Evolutionary conservation across 2,888 invertebrate genomes (phyloP).

Genomic region (Ophonus ardosiacus): DNA sequence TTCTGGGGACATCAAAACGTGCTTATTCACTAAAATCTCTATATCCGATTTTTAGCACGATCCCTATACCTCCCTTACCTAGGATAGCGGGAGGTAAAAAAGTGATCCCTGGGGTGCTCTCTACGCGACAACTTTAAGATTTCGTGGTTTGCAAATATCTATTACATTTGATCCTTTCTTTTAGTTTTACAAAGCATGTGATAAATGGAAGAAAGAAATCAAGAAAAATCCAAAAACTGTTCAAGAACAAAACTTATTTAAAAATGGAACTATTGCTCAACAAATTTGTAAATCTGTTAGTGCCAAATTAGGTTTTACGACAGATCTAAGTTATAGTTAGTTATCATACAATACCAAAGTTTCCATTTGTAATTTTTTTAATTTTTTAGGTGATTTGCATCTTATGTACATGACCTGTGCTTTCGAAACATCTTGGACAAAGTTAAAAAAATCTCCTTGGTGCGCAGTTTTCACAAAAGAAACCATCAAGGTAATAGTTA

Average conservation of each 20-base stretch:
- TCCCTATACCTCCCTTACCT: no score
- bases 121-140: no score
- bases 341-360: slow-evolving; percentile 63
- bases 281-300: slow-evolving; percentile 80
- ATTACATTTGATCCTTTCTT: slow-evolving; percentile 33
- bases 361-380: not conserved
- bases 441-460: slow-evolving; percentile 85
- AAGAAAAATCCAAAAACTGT: slow-evolving; percentile 71
- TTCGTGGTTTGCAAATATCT: no score
- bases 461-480: slow-evolving; percentile 84
- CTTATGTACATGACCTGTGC: slow-evolving; percentile 86
- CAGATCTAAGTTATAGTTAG: slow-evolving; percentile 78
- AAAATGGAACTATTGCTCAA: slow-evolving; percentile 74
- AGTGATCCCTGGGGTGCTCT: no score
- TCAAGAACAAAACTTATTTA: slow-evolving; percentile 70
- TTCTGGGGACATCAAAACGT: no score
- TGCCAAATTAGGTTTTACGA: slow-evolving; percentile 79
- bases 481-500: slow-evolving; percentile 77
- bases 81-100: no score
- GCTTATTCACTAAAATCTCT: no score
- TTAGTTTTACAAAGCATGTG: slow-evolving; percentile 74
- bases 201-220: slow-evolving; percentile 72
- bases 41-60: no score
- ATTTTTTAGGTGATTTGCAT: slow-evolving; percentile 78
- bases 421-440: slow-evolving; percentile 90